These are phyloP conservation scores for Prorops nasuta DNA, from an alignment of 1,140 invertebrate species.

Conservation along the genomic window DNA sequence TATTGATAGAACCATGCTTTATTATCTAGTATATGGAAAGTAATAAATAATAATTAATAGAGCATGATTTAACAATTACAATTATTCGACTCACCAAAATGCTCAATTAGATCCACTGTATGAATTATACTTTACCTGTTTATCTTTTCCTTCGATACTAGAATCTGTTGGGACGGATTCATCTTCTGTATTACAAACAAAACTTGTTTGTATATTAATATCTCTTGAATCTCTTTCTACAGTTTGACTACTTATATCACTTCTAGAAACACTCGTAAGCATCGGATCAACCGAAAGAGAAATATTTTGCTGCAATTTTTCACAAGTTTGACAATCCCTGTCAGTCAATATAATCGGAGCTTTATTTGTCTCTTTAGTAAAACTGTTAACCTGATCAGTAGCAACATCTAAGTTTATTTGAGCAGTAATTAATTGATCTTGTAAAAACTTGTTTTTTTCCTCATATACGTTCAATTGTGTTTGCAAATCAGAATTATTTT, in stretches of 20 bases:
- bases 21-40: no score
- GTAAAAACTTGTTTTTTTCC: conserved; percentile 24
- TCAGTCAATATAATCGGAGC: no score
- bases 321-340: background rate
- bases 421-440: conserved; percentile 17
- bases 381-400: conserved; percentile 14
- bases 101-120: background rate
- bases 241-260: conserved; percentile 6
- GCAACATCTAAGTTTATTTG: conserved; percentile 21
- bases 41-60: no score
- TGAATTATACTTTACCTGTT: conserved; percentile 4
- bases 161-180: conserved; percentile 15
- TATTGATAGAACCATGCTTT: no score
- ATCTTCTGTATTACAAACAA: conserved; percentile 6
- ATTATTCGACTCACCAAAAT: no score
- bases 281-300: no score
- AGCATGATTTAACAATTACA: no score
- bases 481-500: conserved; percentile 16
- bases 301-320: background rate
- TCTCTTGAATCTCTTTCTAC: background rate
- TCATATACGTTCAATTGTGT: conserved; percentile 22
- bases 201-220: conserved; percentile 21
- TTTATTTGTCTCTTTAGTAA: background rate
- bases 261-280: no score
- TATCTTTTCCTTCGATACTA: conserved; percentile 5